Conservation (phyloP, 1,140 invertebrate species). For the Wiebesia pumilae region DNA sequence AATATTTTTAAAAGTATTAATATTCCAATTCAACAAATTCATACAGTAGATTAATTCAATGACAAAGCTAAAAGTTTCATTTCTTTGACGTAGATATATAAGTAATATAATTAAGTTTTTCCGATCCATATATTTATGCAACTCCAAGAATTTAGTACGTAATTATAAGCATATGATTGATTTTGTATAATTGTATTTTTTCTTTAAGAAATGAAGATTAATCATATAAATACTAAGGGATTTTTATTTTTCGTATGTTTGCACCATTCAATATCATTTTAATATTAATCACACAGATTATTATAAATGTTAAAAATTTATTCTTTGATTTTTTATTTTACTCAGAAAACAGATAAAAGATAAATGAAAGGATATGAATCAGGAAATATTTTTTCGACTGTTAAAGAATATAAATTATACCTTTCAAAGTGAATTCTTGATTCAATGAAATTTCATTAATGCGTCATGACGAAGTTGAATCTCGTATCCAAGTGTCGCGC, state of each 20-base stretch:
- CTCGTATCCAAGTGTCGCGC: background rate
- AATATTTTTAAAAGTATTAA: no score
- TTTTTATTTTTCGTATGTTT: no score
- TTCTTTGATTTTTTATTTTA: background rate
- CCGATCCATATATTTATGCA: background rate
- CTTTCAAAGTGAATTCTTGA: background rate
- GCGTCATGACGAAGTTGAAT: background rate
- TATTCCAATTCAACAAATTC: no score
- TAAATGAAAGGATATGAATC: background rate
- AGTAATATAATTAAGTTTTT: conserved; percentile 8
- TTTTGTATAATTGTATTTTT: background rate
- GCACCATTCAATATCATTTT: no score
- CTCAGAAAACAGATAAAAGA: no score
- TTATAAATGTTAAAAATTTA: no score
- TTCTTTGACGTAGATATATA: background rate
- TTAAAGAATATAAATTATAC: background rate
- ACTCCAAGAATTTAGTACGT: background rate
- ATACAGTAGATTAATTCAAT: background rate
- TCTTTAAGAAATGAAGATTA: no score
- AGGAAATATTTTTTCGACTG: background rate
- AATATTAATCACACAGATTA: no score
- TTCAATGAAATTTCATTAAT: conserved; percentile 8
- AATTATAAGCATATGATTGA: background rate
- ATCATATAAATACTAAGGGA: no score
- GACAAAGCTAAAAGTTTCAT: background rate